Evolutionary conservation across 1,140 invertebrate genomes (phyloP), one percentile per base, ranked within the genome.

Genomic region (Venturia canescens): DNA sequence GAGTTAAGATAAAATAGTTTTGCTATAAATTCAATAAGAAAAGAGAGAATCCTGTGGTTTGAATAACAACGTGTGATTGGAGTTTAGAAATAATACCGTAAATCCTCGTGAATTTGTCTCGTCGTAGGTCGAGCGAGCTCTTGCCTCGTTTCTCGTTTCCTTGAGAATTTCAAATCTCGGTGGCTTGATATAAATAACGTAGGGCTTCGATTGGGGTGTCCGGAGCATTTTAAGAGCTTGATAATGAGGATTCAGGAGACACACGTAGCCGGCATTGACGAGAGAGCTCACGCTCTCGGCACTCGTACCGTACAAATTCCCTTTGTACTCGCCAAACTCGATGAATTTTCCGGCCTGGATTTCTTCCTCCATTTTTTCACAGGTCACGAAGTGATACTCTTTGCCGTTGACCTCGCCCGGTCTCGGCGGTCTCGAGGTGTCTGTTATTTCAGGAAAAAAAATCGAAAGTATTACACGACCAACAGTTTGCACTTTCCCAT

Each of bases 311-410:
- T 99, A 99, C 57, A 99, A 92, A 91, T 99, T 98, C 13, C 98
- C 98, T 90, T 99, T 98, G 91, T 97, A 99, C 90, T 99, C 98
- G 21, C 98, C 98, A 90, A 97, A 97, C 91, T 99, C 98, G 82
- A 99, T 96, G 89, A 99, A 99, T 89, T 97, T 97, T 7, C 97
- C 97, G 0, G 95, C 94, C 26, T 94, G 94, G 79, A 99, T 97
- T 85, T 99, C 98, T 71, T 96, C 94, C 86, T 99, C 97, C 96
- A 99, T 98, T 87, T 96, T 95, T 79, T 98, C 96, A 31, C 97
- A 94, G 1, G 94, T 93, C 9, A 98, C 95, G 91, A 99, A 99
- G 87, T 97, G 95, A 88, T 99, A 99, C 89, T 99, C 98, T 82
- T 98, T 96, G 0, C 98, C 98, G 88, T 99, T 95, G 11, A 97